Evolutionary conservation across 2,797 vertebrate genomes (phyloP), one percentile per base, ranked within the genome.

Genomic region (Anisognathus igniventris): DNA sequence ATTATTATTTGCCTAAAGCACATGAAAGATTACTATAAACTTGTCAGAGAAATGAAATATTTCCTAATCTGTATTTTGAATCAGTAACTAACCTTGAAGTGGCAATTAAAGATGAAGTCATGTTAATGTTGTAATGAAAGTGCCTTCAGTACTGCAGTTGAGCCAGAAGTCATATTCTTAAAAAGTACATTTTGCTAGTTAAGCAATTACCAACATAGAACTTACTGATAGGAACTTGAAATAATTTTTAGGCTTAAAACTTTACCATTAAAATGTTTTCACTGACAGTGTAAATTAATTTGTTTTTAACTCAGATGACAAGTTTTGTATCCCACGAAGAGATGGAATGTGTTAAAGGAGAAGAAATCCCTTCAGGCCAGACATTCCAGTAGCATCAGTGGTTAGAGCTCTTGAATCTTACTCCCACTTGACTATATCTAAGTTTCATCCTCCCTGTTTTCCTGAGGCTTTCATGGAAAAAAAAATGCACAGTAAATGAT

Each of bases 41-140:
- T 75, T 91, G 27, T 72, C 80, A 93, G 56, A 94, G 51, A 92
- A 88, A 47, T 58, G 28, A 91, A 92, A 13, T 58, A 79, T 76
- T 72, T 95, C 64, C 64, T 91, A 74, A 93, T 92, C 68, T 84
- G 44, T 72, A 78, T 67, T 95, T 94, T 21, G 11, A 85, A 95
- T 95, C 82, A 73, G 73, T 81, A 91, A 83, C 50, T 56, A 93
- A 62, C 18, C 18, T 78, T 86, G 58, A 95, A 86, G 75, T 50
- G 21, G 14, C 80, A 93, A 96, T 84, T 93, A 96, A 93, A 95
- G 58, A 92, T 93, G 90, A 92, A 95, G 77, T 92, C 64, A 92
- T 75, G 45, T 67, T 86, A 68, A 77, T 58, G 18, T 66, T 93
- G 76, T 80, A 88, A 91, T 78, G 42, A 54, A 89, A 86, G 24